Conservation (phyloP, 2,797 vertebrate genomes). For the Cheirogaleus major region DNA sequence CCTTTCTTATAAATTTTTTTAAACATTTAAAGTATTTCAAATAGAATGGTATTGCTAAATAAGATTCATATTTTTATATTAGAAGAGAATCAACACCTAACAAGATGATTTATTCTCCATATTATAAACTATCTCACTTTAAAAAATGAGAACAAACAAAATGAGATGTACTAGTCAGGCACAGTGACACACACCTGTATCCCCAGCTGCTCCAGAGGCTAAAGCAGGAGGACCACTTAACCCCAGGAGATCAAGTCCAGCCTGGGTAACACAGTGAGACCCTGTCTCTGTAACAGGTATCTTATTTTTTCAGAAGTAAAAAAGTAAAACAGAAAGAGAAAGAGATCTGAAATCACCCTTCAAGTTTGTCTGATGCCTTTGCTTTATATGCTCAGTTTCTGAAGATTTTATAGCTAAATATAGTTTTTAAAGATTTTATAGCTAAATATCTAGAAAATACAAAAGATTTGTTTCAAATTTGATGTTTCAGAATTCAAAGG, state of each 20-base stretch:
- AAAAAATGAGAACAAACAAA: not conserved
- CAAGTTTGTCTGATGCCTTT: not conserved
- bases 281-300: not conserved
- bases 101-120: not conserved
- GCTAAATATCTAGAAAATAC: not conserved
- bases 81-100: not conserved
- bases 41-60: not conserved
- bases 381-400: not conserved
- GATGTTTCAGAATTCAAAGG: not conserved
- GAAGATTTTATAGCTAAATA: not conserved
- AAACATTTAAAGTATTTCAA: not conserved
- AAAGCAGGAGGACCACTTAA: too few species aligned
- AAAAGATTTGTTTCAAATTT: not conserved
- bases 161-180: not conserved
- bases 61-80: not conserved
- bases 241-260: too few species aligned
- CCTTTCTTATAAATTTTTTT: not conserved
- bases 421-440: not conserved
- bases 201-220: too few species aligned
- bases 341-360: not conserved
- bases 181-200: too few species aligned
- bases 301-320: not conserved
- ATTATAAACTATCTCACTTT: not conserved
- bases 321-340: slow-evolving; percentile 11
- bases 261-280: too few species aligned